Base-by-base conservation (phyloP, 2,113 vertebrate genomes). In the Loxodonta africana region DNA sequence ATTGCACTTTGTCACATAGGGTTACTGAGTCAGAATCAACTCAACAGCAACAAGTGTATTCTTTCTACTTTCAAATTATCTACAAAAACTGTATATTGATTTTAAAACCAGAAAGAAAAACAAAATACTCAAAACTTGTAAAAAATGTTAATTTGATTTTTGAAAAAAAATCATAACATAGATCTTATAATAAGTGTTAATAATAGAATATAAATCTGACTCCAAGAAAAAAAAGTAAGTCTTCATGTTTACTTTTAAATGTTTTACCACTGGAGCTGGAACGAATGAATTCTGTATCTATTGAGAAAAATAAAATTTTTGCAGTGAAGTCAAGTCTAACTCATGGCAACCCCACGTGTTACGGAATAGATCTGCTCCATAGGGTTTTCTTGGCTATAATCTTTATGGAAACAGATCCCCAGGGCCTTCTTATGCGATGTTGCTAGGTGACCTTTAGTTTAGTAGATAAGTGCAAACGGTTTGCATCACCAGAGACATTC, bases 41-140 rank as follows among this genome's bases (percentile, higher is more conserved):
- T 48, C 48, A 48, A 48, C 48, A 48, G 48, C 48, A 48, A 48
- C 48, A 48, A 48, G 48, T 48, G 33, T 65, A 3, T 17, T 62
- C 82, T 92, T 77, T 28, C 14, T 63, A n/a, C 63, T 71, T 93
- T 90, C 73, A 77, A 84, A 71, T 88, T 91, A 83, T 86, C 41
- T 82, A 57, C 3, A 23, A 30, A 84, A 87, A 80, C 6, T 88
- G 0, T 26, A 21, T 37, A 74, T 84, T 92, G 11, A 4, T 41
- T 90, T 78, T 77, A 33, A 20, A 83, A 65, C 85, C 37, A 37
- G 37, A 37, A 37, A 8, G 85, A 4, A 73, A 48, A 69, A 53
- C 10, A 1, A 69, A 77, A 17, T 90, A 23, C 15, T 81, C 48
- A 77, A 44, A 92, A 86, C 6, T 23, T 20, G 25, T 12, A n/a